These are phyloP conservation scores for Sarcophaga rosellei DNA, from an alignment of 2,888 invertebrate species.

Conservation along the genomic window DNA sequence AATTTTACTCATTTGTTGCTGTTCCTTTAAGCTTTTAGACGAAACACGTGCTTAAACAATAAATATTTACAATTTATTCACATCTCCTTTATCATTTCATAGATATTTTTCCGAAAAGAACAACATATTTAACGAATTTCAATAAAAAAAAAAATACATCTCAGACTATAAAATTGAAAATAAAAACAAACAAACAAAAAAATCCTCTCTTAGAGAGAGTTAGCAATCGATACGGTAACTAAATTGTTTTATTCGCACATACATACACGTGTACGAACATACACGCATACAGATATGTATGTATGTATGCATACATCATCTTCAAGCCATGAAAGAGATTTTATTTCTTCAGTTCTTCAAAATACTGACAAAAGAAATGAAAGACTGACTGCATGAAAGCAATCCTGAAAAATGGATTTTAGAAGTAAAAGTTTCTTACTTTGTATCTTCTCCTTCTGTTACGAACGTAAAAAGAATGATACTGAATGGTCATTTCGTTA, in stretches of 20 bases:
- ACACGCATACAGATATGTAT: no score
- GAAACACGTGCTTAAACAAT: no score
- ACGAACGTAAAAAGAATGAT: neutral
- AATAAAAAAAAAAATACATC: neutral
- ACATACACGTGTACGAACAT: neutral
- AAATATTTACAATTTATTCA: neutral
- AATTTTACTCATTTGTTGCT: neutral
- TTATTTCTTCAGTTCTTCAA: no score
- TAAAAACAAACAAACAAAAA: no score
- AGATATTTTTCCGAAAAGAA: neutral
- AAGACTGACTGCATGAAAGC: neutral
- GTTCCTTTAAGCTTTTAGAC: neutral
- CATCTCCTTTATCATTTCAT: neutral
- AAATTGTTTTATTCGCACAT: neutral
- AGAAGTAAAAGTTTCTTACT: neutral
- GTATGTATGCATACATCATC: neutral
- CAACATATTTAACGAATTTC: neutral
- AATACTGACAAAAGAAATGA: no score
- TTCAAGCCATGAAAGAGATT: no score
- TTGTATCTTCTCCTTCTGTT: neutral
- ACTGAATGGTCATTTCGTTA: neutral
- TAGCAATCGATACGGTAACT: neutral
- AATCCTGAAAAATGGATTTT: neutral
- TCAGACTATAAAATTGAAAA: neutral
- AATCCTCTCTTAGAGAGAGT: neutral